Conservation (phyloP, 2,113 vertebrate genomes). For the Rattus rattus region DNA sequence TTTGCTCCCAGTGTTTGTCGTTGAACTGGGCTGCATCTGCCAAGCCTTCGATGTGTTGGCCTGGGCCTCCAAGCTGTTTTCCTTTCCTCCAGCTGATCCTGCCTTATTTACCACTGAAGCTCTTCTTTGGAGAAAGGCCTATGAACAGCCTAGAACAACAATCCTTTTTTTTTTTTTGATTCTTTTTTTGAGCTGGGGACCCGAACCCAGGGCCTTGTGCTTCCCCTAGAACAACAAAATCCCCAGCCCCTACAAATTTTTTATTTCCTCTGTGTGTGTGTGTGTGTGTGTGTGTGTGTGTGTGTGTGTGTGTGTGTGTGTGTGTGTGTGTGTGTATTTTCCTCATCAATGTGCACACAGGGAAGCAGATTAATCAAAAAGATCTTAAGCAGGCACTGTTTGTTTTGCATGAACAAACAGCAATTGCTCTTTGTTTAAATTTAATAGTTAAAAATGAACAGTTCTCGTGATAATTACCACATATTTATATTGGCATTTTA, state of each 20-base stretch:
- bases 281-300: conserved; percentile 42
- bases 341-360: conserved; percentile 56
- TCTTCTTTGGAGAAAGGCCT: conserved; percentile 38
- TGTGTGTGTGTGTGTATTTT: conserved; percentile 66
- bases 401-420: conserved; percentile 83
- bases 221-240: no score
- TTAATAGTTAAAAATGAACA: conserved; percentile 83
- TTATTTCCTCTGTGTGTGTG: neutral
- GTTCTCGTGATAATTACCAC: conserved; percentile 80
- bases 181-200: no score
- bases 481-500: conserved; percentile 79
- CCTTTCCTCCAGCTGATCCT: neutral
- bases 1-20: neutral
- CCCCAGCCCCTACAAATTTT: no score
- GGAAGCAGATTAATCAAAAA: conserved; percentile 81
- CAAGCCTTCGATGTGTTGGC: neutral
- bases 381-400: conserved; percentile 81
- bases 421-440: conserved; percentile 82
- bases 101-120: conserved; percentile 20
- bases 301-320: conserved; percentile 61
- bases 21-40: neutral
- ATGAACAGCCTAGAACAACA: conserved; percentile 16
- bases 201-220: no score
- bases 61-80: neutral
- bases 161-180: no score